Evolutionary conservation across 2,113 vertebrate species (phyloP).

Genomic region (Emydura subglobosa): DNA sequence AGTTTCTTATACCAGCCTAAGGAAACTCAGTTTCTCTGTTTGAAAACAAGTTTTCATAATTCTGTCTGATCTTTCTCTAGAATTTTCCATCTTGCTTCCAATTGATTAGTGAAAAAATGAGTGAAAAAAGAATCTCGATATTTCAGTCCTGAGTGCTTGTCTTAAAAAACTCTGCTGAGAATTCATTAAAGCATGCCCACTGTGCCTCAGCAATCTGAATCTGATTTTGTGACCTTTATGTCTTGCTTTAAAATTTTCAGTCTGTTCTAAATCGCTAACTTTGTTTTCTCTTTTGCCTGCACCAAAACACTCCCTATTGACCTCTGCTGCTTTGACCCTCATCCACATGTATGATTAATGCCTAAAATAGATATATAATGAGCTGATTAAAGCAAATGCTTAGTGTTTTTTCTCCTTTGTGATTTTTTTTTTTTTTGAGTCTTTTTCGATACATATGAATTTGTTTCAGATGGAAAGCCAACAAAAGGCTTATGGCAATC

Average conservation of each 20-base stretch:
- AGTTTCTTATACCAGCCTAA: background rate
- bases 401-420: constrained; percentile 64
- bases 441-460: constrained; percentile 63
- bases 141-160: constrained; percentile 2
- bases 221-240: constrained; percentile 67
- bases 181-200: constrained; percentile 67
- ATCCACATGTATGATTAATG: constrained; percentile 51
- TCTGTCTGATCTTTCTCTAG: constrained; percentile 22
- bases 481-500: constrained; percentile 69
- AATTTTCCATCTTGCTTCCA: constrained; percentile 20
- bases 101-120: background rate
- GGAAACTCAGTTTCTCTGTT: background rate
- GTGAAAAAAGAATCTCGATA: background rate
- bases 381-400: constrained; percentile 56
- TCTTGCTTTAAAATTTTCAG: constrained; percentile 59
- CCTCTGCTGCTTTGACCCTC: constrained; percentile 38
- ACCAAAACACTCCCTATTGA: constrained; percentile 49
- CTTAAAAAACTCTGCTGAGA: constrained; percentile 47
- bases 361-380: constrained; percentile 42
- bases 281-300: constrained; percentile 16
- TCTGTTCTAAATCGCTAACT: constrained; percentile 63
- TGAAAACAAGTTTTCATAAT: constrained; percentile 24
- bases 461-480: constrained; percentile 35
- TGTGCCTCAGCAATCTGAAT: constrained; percentile 49
- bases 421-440: constrained; percentile 28